These are phyloP conservation scores for Chloebia gouldiae DNA, from an alignment of 2,113 vertebrate genomes.

Conservation along the genomic window DNA sequence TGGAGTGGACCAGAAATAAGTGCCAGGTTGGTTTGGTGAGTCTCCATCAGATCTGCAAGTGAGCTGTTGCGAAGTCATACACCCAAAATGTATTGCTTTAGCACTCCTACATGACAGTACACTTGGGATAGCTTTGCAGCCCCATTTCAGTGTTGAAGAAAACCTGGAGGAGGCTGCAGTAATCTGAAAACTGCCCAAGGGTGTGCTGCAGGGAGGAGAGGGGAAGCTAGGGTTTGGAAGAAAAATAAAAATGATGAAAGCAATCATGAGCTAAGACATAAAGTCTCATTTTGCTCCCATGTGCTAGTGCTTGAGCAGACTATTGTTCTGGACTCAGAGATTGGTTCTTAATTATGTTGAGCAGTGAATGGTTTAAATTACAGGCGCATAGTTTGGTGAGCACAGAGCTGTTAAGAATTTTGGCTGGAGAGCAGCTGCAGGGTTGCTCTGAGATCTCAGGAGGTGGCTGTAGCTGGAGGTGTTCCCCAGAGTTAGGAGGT, in stretches of 20 bases:
- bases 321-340: slow-evolving; percentile 60
- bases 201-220: not conserved
- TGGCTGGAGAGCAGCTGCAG: slow-evolving; percentile 53
- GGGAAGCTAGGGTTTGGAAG: not conserved
- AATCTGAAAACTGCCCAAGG: not conserved
- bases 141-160: not conserved
- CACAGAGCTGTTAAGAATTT: slow-evolving; percentile 57
- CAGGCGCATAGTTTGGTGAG: slow-evolving; percentile 48
- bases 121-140: not conserved
- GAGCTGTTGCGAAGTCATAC: not conserved
- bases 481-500: not conserved
- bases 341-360: slow-evolving; percentile 57
- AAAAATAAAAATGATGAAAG: not conserved
- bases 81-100: not conserved
- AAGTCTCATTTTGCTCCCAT: slow-evolving; percentile 51
- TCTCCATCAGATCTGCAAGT: accelerated
- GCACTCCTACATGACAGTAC: accelerated
- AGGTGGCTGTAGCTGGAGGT: slow-evolving; percentile 32
- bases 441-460: slow-evolving; percentile 26
- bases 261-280: slow-evolving; percentile 26
- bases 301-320: slow-evolving; percentile 45
- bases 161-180: not conserved
- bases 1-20: not conserved
- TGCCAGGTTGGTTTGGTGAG: accelerated
- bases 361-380: slow-evolving; percentile 55